Percentiles rank a stretch among this genome's conserved stretches.
phyloP scores from a whole-genome alignment of 2,113 vertebrate species.

The Brienomyrus brachyistius region DNA sequence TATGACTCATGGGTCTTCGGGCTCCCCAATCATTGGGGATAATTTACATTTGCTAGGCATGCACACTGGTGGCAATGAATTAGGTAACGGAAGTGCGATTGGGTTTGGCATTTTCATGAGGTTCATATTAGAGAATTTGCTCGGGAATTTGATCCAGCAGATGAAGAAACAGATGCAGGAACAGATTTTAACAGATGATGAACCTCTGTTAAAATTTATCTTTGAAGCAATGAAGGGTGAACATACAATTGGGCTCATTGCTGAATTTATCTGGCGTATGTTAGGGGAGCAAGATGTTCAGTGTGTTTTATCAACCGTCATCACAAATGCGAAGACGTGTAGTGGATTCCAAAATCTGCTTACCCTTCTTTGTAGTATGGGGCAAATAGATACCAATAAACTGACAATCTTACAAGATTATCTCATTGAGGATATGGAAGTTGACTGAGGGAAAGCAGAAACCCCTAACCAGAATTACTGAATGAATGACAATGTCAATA shows the following conservation, averaged over 20 bases:
- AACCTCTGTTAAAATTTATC: background rate
- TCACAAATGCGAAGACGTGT: no score
- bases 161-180: background rate
- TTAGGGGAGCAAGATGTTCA: no score
- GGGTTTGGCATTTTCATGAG: background rate
- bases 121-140: background rate
- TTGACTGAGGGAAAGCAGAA: no score
- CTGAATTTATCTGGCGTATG: no score
- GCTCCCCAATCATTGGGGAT: background rate
- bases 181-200: background rate
- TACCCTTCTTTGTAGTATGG: no score
- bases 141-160: background rate
- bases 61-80: background rate
- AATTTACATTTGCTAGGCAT: background rate
- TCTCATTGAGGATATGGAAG: no score
- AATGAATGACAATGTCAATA: no score
- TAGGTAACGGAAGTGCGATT: background rate
- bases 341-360: no score
- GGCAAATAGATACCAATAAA: no score
- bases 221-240: background rate
- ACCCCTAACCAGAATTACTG: no score
- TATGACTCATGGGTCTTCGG: background rate
- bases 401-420: no score
- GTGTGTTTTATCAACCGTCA: no score
- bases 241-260: background rate